Conservation (phyloP, 2,797 vertebrate species). For the Darevskia nairensis region DNA sequence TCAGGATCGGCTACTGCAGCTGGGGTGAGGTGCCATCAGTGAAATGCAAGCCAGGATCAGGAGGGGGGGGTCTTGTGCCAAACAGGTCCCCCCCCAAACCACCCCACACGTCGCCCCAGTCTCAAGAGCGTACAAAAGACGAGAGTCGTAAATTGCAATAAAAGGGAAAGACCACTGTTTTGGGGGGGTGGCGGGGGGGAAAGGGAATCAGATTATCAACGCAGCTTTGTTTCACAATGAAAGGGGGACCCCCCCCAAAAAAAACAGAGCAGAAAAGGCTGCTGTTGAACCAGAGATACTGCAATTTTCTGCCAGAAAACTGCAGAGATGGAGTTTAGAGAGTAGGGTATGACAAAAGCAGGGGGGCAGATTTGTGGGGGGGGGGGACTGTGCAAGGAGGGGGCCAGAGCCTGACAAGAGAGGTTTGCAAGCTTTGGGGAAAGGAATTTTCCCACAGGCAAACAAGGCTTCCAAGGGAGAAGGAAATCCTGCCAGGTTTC, state of each 20-base stretch:
- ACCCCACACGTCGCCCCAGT: neutral
- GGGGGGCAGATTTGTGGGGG: neutral
- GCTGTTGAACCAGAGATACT: neutral
- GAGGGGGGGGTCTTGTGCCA: neutral
- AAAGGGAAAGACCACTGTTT: neutral
- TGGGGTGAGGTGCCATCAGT: neutral
- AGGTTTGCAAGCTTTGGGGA: no score
- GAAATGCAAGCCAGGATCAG: neutral
- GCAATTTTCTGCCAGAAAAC: neutral
- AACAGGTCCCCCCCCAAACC: neutral
- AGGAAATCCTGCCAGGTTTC: neutral
- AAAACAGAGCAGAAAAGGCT: neutral
- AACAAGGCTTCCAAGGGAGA: neutral
- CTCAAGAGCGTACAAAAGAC: neutral
- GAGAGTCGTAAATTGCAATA: neutral
- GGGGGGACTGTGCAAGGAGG: no score
- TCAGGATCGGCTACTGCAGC: neutral
- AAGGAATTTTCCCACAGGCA: neutral
- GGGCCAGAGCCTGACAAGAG: neutral
- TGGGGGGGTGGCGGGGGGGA: neutral
- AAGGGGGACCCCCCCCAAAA: neutral
- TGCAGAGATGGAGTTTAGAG: no score
- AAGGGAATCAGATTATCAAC: no score
- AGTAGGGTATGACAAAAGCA: accelerated
- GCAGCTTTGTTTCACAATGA: neutral